Conservation (phyloP, 35 echinoderm and acorn worm genomes). For the Eucidaris tribuloides region DNA sequence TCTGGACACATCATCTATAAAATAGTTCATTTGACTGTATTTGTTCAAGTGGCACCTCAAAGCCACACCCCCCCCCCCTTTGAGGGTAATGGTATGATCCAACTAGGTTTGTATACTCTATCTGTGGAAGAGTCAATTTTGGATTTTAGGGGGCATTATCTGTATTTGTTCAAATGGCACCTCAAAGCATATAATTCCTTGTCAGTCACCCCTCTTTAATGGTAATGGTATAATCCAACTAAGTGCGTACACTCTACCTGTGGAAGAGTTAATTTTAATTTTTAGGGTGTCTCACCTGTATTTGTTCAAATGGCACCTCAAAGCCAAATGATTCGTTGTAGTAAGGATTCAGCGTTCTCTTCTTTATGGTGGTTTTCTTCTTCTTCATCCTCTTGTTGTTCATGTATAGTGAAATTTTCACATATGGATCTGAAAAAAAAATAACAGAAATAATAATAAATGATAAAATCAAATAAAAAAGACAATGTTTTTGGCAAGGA, state of each 20-base stretch:
- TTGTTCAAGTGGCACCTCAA: conserved; percentile 99
- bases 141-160: conserved; percentile 4
- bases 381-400: conserved; percentile 99
- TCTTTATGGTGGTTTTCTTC: conserved; percentile 99
- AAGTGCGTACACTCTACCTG: too few relatives aligned
- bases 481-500: too few relatives aligned
- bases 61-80: conserved; percentile 64
- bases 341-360: conserved; percentile 96
- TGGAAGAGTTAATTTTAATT: too few relatives aligned
- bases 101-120: background rate
- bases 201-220: too few relatives aligned
- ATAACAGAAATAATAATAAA: too few relatives aligned
- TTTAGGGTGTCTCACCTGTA: conserved; percentile 54
- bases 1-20: too few relatives aligned
- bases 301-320: conserved; percentile 99
- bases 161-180: conserved; percentile 99
- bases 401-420: conserved; percentile 99
- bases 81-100: background rate
- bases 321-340: conserved; percentile 99
- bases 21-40: too few relatives aligned
- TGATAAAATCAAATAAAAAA: too few relatives aligned
- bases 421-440: conserved; percentile 87
- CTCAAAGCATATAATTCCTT: conserved; percentile 99
- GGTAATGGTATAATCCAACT: too few relatives aligned
- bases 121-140: background rate